Evolutionary conservation across 2,888 invertebrate genomes (phyloP).

Genomic region (Notocelia uddmanniana): DNA sequence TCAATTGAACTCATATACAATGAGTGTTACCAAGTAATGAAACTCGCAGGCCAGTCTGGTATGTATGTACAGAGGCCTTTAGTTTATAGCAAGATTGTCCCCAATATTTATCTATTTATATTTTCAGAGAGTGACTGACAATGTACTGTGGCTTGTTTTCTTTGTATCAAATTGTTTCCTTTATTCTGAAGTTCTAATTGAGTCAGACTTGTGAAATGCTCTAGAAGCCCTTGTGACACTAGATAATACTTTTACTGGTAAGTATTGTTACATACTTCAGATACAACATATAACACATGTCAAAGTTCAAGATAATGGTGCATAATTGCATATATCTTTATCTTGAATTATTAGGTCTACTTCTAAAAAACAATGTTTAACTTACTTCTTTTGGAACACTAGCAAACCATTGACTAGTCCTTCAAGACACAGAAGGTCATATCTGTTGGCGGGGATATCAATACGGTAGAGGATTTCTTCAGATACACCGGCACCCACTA

Average conservation of each 20-base stretch:
- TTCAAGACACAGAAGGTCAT: slow-evolving; percentile 98
- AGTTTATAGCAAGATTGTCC: too few species aligned
- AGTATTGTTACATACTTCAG: not conserved
- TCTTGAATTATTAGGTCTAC: not conserved
- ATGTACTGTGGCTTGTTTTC: too few species aligned
- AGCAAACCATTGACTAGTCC: slow-evolving; percentile 94
- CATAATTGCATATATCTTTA: not conserved
- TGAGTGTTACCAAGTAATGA: too few species aligned
- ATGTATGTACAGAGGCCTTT: too few species aligned
- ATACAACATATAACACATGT: not conserved
- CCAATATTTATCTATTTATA: too few species aligned
- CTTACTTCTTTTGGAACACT: slow-evolving; percentile 94
- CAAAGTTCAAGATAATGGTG: slow-evolving; percentile 3
- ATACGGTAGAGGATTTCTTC: slow-evolving; percentile 96
- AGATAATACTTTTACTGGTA: not conserved
- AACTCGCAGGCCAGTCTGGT: too few species aligned
- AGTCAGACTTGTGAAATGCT: too few species aligned
- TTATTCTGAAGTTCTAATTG: too few species aligned
- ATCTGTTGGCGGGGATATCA: slow-evolving; percentile 99
- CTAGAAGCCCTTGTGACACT: too few species aligned
- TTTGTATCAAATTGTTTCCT: too few species aligned
- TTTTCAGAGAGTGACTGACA: too few species aligned
- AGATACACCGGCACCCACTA: slow-evolving; percentile 88
- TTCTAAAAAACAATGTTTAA: slow-evolving; percentile 49
- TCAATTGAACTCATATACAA: too few species aligned